phyloP scores from a whole-genome alignment of 2,113 vertebrate genomes.

The Pavo muticus region DNA sequence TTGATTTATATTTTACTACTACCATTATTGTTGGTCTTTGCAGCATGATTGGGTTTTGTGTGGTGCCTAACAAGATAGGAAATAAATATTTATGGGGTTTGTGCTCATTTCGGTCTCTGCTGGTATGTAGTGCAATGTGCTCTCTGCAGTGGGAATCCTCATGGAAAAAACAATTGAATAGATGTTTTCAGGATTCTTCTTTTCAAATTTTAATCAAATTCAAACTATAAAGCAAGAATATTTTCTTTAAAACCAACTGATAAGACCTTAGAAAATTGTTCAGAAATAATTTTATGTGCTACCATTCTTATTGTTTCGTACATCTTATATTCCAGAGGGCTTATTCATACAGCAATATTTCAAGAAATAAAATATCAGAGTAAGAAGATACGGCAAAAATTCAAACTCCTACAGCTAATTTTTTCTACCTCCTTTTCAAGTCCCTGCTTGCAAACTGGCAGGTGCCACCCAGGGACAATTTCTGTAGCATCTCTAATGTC shows the following conservation, averaged over 20 bases:
- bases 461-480: accelerated
- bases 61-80: not conserved
- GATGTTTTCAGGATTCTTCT: not conserved
- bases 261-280: not conserved
- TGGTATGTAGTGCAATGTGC: accelerated
- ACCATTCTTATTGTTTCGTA: accelerated
- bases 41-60: not conserved
- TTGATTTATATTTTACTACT: not conserved
- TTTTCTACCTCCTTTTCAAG: not conserved
- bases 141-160: not conserved
- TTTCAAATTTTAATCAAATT: not conserved
- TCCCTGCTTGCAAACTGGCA: not conserved
- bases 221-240: not conserved
- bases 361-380: not conserved
- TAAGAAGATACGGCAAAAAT: not conserved
- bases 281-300: not conserved
- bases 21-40: not conserved
- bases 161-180: not conserved
- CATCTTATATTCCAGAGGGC: not conserved
- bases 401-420: not conserved
- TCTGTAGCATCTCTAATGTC: not conserved
- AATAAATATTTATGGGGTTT: not conserved
- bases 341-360: not conserved
- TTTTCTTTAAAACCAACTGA: not conserved
- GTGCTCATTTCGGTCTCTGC: not conserved